phyloP scores from a whole-genome alignment of 2,888 invertebrate species.

The Cosmopolites sordidus region DNA sequence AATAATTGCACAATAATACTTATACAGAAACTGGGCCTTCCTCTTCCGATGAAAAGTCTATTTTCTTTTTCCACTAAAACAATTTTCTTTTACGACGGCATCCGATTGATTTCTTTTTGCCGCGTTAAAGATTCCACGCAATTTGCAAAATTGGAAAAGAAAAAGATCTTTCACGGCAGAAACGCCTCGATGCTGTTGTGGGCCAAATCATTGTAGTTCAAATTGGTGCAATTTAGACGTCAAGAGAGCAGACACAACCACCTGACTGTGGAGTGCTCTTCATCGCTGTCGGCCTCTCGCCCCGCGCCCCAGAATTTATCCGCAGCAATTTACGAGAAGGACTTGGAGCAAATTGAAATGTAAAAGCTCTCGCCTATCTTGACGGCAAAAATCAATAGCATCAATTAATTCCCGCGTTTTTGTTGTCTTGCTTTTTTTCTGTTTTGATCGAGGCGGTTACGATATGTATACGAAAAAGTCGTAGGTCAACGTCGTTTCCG shows the following conservation, averaged over 20 bases:
- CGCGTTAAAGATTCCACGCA: conserved; percentile 23
- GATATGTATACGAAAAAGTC: too few relatives aligned
- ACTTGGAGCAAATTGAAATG: conserved; percentile 48
- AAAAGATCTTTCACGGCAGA: conserved; percentile 36
- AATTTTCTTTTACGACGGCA: conserved; percentile 12
- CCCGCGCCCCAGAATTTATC: conserved; percentile 44
- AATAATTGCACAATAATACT: too few relatives aligned
- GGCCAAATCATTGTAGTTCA: conserved; percentile 42
- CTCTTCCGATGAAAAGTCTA: not conserved
- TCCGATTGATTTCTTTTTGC: conserved; percentile 1
- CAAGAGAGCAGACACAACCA: conserved; percentile 50
- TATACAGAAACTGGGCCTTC: too few relatives aligned
- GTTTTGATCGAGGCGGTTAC: too few relatives aligned
- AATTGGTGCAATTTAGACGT: conserved; percentile 49
- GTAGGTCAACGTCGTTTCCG: too few relatives aligned
- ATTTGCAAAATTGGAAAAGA: conserved; percentile 30
- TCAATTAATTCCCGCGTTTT: conserved; percentile 26
- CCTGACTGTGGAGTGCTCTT: conserved; percentile 49
- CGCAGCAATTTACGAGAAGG: conserved; percentile 47
- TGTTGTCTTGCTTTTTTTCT: not conserved
- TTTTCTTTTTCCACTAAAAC: conserved; percentile 11
- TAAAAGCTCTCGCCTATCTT: conserved; percentile 42
- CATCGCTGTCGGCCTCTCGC: conserved; percentile 42
- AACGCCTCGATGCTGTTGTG: conserved; percentile 27
- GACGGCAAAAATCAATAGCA: conserved; percentile 33